Evolutionary conservation across 2,113 vertebrate genomes (phyloP).

Genomic region (Solea solea): DNA sequence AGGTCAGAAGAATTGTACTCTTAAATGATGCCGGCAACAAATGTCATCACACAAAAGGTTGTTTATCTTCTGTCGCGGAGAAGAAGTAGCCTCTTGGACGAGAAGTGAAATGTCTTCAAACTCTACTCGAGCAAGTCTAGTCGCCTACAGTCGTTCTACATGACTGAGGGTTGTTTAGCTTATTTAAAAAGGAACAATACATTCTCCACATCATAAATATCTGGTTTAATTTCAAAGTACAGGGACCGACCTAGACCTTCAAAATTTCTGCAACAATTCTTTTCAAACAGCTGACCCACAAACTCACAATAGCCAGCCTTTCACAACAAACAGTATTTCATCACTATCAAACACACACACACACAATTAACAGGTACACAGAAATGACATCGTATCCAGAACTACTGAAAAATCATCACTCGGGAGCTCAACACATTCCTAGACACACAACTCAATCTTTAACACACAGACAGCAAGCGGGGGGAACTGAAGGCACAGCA

Average conservation of each 20-base stretch:
- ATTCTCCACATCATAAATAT: too few species aligned
- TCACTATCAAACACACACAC: constrained; percentile 16
- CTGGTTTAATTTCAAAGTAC: constrained; percentile 5
- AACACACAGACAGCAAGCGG: constrained; percentile 72
- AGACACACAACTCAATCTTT: constrained; percentile 12
- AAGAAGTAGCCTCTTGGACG: too few species aligned
- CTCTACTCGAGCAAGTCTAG: too few species aligned
- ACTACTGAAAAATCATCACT: constrained; percentile 23
- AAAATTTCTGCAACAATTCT: constrained; percentile 19
- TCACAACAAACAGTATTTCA: constrained; percentile 16
- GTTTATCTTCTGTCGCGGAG: too few species aligned
- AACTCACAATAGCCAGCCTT: constrained; percentile 23
- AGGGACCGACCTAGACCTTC: background rate
- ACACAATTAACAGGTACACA: background rate
- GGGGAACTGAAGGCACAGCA: constrained; percentile 52
- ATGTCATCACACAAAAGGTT: background rate
- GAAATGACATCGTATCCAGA: constrained; percentile 20
- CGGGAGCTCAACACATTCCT: constrained; percentile 3
- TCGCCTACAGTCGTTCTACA: too few species aligned
- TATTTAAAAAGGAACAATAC: too few species aligned
- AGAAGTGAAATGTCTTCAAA: too few species aligned
- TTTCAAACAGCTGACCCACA: constrained; percentile 30
- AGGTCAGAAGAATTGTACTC: constrained; percentile 17
- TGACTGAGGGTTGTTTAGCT: too few species aligned
- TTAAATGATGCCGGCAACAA: constrained; percentile 6